Percentiles rank a stretch among this genome's conserved stretches.
Evolutionary conservation across 2,888 invertebrate species (phyloP).

Genomic region (Parasteatoda lunata): DNA sequence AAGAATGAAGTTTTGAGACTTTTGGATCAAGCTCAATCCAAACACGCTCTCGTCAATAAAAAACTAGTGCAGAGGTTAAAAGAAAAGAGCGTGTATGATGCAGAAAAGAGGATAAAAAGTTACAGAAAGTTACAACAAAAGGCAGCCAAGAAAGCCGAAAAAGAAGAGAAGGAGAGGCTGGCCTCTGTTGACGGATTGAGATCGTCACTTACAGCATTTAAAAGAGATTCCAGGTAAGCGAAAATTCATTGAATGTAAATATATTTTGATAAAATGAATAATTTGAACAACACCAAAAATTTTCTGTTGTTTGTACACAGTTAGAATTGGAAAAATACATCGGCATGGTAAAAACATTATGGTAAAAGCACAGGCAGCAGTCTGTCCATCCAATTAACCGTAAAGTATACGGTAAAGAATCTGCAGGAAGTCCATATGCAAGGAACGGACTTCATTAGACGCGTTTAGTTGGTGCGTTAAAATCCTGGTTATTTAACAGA

Average conservation of each 20-base stretch:
- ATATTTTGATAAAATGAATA: no score
- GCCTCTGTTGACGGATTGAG: background rate
- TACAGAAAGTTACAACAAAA: slow-evolving; percentile 89
- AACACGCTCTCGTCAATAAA: slow-evolving; percentile 83
- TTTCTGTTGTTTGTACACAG: no score
- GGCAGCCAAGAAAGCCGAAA: slow-evolving; percentile 83
- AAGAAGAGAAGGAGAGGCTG: slow-evolving; percentile 80
- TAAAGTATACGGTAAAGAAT: no score
- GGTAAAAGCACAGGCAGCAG: no score
- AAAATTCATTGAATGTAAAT: background rate
- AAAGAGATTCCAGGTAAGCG: slow-evolving; percentile 71
- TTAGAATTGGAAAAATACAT: no score
- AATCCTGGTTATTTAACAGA: no score
- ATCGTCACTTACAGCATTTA: slow-evolving; percentile 73
- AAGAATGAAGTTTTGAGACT: slow-evolving; percentile 89
- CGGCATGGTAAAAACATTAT: no score
- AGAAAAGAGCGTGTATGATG: slow-evolving; percentile 90
- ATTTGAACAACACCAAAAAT: no score
- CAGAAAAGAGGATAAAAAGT: slow-evolving; percentile 87
- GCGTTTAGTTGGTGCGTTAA: no score
- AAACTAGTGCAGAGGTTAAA: slow-evolving; percentile 75
- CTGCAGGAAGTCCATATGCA: no score
- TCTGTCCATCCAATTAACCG: no score
- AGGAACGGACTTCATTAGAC: no score
- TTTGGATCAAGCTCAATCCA: slow-evolving; percentile 87